phyloP scores from a whole-genome alignment of 2,888 invertebrate genomes.

The Thumatha senex region DNA sequence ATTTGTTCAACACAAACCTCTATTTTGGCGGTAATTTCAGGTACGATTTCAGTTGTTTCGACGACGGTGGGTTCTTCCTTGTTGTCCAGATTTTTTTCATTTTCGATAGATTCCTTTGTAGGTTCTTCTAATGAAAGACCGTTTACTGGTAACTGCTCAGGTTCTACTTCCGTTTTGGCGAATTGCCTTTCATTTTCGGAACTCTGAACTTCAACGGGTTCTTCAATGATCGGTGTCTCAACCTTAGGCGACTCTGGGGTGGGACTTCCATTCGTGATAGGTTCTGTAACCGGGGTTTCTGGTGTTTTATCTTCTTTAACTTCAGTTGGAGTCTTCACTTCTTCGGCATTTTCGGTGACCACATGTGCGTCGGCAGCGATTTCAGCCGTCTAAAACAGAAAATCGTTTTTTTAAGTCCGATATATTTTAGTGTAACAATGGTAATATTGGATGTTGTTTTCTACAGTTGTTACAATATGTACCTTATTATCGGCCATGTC shows the following conservation, averaged over 20 bases:
- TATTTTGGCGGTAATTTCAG: constrained; percentile 74
- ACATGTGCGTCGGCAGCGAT: constrained; percentile 56
- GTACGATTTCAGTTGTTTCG: constrained; percentile 62
- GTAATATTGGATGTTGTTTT: too few relatives aligned
- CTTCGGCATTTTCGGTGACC: constrained; percentile 56
- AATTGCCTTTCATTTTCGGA: constrained; percentile 50
- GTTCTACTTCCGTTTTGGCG: constrained; percentile 48
- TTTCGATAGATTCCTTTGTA: constrained; percentile 51
- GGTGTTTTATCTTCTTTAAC: constrained; percentile 70
- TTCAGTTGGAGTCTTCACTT: constrained; percentile 57
- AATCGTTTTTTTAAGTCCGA: constrained; percentile 8
- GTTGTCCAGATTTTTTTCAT: constrained; percentile 50
- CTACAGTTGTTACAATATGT: constrained; percentile 5
- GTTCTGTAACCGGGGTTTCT: constrained; percentile 78
- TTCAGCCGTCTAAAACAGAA: constrained; percentile 66
- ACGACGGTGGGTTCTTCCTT: constrained; percentile 60
- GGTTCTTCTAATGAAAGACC: constrained; percentile 70
- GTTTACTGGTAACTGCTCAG: constrained; percentile 70
- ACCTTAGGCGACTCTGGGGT: constrained; percentile 69
- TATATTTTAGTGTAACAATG: too few relatives aligned
- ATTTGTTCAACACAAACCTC: constrained; percentile 83
- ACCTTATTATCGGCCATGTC: constrained; percentile 70
- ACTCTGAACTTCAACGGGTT: constrained; percentile 34
- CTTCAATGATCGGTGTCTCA: constrained; percentile 39
- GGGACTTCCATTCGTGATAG: constrained; percentile 74